Evolutionary conservation across 1,140 invertebrate species (phyloP).

Genomic region (Pararge aegeria): DNA sequence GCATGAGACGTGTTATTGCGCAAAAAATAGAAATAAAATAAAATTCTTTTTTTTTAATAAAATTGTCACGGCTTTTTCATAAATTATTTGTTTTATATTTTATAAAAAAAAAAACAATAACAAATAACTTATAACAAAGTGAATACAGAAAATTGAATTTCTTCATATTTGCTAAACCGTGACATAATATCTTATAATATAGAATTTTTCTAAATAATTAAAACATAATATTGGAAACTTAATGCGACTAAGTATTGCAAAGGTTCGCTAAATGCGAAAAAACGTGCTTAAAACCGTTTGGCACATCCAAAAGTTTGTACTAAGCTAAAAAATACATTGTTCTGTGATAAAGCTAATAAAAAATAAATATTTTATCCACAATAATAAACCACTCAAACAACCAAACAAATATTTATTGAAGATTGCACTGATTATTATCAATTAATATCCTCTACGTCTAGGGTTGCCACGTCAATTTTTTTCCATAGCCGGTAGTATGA

Average conservation of each 20-base stretch:
- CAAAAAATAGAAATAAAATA: conserved; percentile 46
- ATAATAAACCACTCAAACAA: conserved; percentile 50
- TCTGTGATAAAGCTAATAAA: conserved; percentile 65
- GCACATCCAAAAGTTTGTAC: conserved; percentile 73
- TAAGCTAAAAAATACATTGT: conserved; percentile 68
- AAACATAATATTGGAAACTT: conserved; percentile 51
- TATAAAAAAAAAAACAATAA: neutral
- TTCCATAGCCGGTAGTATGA: neutral
- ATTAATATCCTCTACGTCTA: conserved; percentile 1
- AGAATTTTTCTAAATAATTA: conserved; percentile 42
- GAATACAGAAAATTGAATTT: conserved; percentile 34
- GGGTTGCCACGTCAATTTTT: neutral
- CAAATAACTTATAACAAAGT: conserved; percentile 11
- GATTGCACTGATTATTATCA: conserved; percentile 58
- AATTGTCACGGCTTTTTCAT: neutral
- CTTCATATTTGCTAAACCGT: neutral
- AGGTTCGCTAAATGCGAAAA: conserved; percentile 65
- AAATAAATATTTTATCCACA: conserved; percentile 60
- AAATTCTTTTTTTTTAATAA: conserved; percentile 32
- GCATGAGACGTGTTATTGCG: conserved; percentile 77
- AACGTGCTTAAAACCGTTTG: conserved; percentile 67
- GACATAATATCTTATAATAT: conserved; percentile 15
- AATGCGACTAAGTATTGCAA: conserved; percentile 67
- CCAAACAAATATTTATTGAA: conserved; percentile 59
- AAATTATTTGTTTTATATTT: neutral